These are phyloP conservation scores for Pentalonia nigronervosa DNA, from an alignment of 1,140 invertebrate species.

Conservation along the genomic window DNA sequence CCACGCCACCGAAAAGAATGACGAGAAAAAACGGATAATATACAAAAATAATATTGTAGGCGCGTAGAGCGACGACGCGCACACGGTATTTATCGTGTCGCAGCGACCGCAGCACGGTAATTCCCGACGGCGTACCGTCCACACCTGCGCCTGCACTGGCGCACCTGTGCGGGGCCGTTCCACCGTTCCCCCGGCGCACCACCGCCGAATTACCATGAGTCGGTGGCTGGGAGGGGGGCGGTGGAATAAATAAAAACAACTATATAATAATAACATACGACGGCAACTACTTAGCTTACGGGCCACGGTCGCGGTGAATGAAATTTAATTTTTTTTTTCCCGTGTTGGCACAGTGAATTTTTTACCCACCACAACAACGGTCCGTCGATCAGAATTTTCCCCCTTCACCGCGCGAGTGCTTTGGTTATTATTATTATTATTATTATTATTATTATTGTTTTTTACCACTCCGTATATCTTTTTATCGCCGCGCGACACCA, in stretches of 20 bases:
- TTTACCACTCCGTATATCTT: constrained; percentile 16
- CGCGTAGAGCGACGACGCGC: background rate
- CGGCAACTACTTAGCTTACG: background rate
- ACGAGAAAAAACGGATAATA: background rate
- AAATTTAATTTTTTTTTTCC: constrained; percentile 48
- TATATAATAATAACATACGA: background rate
- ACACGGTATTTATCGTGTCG: constrained; percentile 50
- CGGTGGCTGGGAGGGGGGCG: background rate
- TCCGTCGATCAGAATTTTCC: constrained; percentile 42
- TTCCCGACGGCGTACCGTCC: constrained; percentile 31
- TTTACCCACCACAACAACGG: constrained; percentile 10
- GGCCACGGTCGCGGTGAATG: constrained; percentile 45
- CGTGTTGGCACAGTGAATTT: constrained; percentile 47
- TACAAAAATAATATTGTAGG: constrained; percentile 11
- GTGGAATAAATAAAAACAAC: constrained; percentile 22
- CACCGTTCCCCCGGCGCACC: background rate
- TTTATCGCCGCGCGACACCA: background rate
- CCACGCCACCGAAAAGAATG: constrained; percentile 22
- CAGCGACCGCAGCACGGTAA: constrained; percentile 33
- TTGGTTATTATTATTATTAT: constrained; percentile 2
- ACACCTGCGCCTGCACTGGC: constrained; percentile 55
- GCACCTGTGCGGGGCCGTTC: constrained; percentile 36
- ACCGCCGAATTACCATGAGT: background rate
- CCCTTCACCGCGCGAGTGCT: background rate
- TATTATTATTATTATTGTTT: background rate